Conservation (phyloP, 2,888 invertebrate genomes). For the Polydrusus pterygomalis region DNA sequence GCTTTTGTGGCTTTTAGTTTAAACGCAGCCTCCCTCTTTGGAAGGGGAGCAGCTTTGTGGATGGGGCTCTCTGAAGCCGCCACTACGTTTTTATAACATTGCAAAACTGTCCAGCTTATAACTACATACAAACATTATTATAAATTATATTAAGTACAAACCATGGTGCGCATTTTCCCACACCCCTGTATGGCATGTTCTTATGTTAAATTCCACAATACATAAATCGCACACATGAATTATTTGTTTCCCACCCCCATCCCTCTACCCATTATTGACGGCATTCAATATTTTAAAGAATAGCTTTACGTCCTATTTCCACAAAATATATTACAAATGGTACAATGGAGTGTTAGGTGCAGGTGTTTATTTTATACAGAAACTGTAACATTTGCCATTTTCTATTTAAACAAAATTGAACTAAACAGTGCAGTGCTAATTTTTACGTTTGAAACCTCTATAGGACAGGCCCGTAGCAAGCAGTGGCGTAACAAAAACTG, state of each 20-base stretch:
- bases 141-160: not conserved
- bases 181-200: constrained; percentile 6
- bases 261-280: constrained; percentile 46
- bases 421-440: constrained; percentile 16
- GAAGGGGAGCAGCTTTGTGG: too few relatives aligned
- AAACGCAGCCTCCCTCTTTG: too few relatives aligned
- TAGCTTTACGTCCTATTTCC: constrained; percentile 36
- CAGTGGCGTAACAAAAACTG: too few relatives aligned
- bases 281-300: constrained; percentile 51
- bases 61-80: too few relatives aligned
- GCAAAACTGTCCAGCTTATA: too few relatives aligned
- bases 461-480: too few relatives aligned
- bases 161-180: constrained; percentile 32
- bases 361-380: constrained; percentile 49
- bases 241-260: constrained; percentile 47
- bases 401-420: constrained; percentile 28
- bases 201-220: constrained; percentile 32
- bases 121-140: too few relatives aligned
- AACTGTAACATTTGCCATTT: constrained; percentile 35
- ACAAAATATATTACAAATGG: constrained; percentile 30
- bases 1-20: too few relatives aligned
- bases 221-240: constrained; percentile 25
- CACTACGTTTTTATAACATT: too few relatives aligned
- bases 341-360: constrained; percentile 39
- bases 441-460: not conserved